Base-by-base conservation (phyloP, 1,140 invertebrate genomes). In the Pristionchus pacificus region DNA sequence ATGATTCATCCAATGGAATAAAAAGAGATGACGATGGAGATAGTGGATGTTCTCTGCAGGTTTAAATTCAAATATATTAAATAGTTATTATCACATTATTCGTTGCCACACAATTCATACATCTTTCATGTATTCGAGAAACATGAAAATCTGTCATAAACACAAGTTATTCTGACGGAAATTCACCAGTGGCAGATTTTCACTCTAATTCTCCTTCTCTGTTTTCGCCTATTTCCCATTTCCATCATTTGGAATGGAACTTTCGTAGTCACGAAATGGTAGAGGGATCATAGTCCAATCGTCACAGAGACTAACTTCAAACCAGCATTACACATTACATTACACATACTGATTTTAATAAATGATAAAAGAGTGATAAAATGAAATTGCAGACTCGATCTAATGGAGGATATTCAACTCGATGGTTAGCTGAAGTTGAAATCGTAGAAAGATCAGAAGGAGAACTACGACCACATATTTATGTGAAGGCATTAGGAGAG, bases 351-450 rank as follows among this genome's bases (percentile, higher is more conserved):
- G 32, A 28, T 30, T 72, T 28, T 49, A 1, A 71, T 27, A 64
- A 67, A 28, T 38, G 27, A 28, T 29, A 33, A 58, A 28, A 38
- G 27, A 25, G 24, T n/a, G 30, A 25, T 24, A 6, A 10, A 60
- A 60, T 65, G 32, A 57, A 31, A 25, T 29, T 38, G 38, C 33
- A 63, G 30, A 62, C 55, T 14, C 25, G 55, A 59, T 62, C 31
- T 58, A 58, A 60, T 15, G 62, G 55, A 3, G 29, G 71, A 30
- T 57, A 60, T 0, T 38, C 64, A 29, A 75, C 67, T 24, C 63
- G 72, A 14, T 76, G 74, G 74, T 30, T 76, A 15, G 74, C 74
- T 19, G 74, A 76, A 57, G 73, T 76, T 55, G 75, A 76, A 29
- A 76, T 76, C 19, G 69, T 75, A 14, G 73, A 76, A 24, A 61